Base-by-base conservation (phyloP, 2,113 vertebrate species). In the Suncus etruscus region DNA sequence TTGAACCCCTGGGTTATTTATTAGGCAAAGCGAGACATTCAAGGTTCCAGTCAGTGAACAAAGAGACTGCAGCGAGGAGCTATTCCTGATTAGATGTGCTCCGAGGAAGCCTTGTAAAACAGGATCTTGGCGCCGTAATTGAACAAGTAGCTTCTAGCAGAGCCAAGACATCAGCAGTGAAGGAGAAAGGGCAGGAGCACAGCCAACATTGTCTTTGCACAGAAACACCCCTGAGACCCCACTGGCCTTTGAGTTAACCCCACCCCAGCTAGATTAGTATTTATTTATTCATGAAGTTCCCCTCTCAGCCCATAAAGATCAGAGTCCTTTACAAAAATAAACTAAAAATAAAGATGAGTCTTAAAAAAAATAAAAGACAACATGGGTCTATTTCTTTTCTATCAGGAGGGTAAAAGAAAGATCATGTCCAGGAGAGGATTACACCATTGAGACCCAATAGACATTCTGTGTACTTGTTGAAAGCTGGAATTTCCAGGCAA, bases 41-140 rank as follows among this genome's bases (percentile, higher is more conserved):
- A 82, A 94, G 88, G 80, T 94, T 96, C 94, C 95, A 95, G 94
- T 95, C 93, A 90, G 92, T 94, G 94, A 95, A 95, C 94, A 96
- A 94, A 94, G 94, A 94, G 77, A 90, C 94, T 90, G 86, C 95
- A 90, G 72, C 20, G 89, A 97, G 78, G 92, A 95, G 94, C 94
- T 75, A 51, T 58, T 94, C 93, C 93, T 94, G 93, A 96, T 94
- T 89, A 91, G 90, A 94, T 82, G 95, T 82, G 95, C 86, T 94
- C 90, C 54, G 54, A 95, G 90, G 87, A 90, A 92, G 88, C 90
- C 79, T 90, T 95, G 95, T 96, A 84, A 90, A 95, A 95, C 95
- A 89, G 92, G 86, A 94, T 90, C 80, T 75, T 94, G 96, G 93
- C 20, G 6, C 91, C 51, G 69, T 91, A 75, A 95, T 81, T 91